Evolutionary conservation across 2,888 invertebrate species (phyloP).

Genomic region (Nomada flava): DNA sequence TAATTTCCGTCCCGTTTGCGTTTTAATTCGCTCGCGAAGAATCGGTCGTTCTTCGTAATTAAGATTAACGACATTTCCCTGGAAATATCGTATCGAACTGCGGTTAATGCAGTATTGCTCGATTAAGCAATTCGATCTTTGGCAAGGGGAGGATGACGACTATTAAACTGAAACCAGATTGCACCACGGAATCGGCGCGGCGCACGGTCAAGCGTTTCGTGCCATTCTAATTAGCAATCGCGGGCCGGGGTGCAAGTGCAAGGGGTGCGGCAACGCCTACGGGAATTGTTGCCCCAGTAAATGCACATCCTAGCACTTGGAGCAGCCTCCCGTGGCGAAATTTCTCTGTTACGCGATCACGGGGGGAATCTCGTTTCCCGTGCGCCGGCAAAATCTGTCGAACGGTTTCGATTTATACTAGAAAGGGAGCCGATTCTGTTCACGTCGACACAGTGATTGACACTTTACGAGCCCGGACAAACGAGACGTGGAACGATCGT

Average conservation of each 20-base stretch:
- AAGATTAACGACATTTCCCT: background rate
- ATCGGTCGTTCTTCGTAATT: too few species aligned
- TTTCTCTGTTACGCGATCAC: conserved; percentile 53
- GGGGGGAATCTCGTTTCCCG: conserved; percentile 38
- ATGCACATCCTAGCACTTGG: conserved; percentile 51
- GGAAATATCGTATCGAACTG: background rate
- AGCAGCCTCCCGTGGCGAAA: conserved; percentile 39
- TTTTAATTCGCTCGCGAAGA: too few species aligned
- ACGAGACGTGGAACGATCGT: conserved; percentile 30
- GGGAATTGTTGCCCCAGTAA: conserved; percentile 63
- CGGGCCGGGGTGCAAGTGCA: conserved; percentile 33
- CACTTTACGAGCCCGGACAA: conserved; percentile 34
- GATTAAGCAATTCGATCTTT: background rate
- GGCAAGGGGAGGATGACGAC: conserved; percentile 24
- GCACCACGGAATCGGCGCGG: conserved; percentile 36
- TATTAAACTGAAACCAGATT: conserved; percentile 49
- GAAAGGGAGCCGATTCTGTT: conserved; percentile 32
- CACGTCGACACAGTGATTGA: conserved; percentile 54
- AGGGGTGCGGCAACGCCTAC: conserved; percentile 47
- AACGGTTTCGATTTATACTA: conserved; percentile 26
- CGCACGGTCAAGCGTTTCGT: conserved; percentile 55
- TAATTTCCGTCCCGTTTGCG: background rate
- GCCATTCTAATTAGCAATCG: conserved; percentile 65
- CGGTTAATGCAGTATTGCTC: too few species aligned
- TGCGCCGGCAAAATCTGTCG: conserved; percentile 43